These are phyloP conservation scores for Tichodroma muraria DNA, from an alignment of 2,113 vertebrate genomes.

Conservation along the genomic window DNA sequence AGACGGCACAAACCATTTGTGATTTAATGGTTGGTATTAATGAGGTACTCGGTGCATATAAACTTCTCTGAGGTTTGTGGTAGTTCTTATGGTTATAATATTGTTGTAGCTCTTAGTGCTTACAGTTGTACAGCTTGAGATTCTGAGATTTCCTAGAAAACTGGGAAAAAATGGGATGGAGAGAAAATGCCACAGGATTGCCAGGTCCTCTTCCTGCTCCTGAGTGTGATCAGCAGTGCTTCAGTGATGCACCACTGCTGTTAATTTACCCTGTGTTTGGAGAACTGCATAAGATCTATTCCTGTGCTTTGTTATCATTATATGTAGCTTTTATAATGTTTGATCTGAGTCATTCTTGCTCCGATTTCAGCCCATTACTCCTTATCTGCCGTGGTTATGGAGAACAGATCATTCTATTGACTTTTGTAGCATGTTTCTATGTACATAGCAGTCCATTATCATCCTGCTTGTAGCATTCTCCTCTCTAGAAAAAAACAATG, in stretches of 20 bases:
- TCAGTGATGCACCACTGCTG: not conserved
- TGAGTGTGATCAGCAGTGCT: not conserved
- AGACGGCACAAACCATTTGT: not conserved
- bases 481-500: not conserved
- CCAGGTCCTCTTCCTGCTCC: not conserved
- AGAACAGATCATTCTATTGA: conserved; percentile 3
- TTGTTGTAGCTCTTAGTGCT: not conserved
- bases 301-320: not conserved
- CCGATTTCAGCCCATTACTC: not conserved
- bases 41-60: not conserved
- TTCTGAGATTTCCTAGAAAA: not conserved
- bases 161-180: not conserved
- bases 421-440: not conserved
- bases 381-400: not conserved
- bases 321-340: not conserved
- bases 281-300: not conserved
- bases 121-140: not conserved
- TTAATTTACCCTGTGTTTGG: not conserved
- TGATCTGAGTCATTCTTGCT: not conserved
- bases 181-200: not conserved
- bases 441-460: not conserved
- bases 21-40: not conserved
- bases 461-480: not conserved
- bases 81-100: not conserved
- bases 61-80: not conserved